Conservation (phyloP, 2,797 vertebrate genomes). For the Ctenochaetus hawaiiensis region DNA sequence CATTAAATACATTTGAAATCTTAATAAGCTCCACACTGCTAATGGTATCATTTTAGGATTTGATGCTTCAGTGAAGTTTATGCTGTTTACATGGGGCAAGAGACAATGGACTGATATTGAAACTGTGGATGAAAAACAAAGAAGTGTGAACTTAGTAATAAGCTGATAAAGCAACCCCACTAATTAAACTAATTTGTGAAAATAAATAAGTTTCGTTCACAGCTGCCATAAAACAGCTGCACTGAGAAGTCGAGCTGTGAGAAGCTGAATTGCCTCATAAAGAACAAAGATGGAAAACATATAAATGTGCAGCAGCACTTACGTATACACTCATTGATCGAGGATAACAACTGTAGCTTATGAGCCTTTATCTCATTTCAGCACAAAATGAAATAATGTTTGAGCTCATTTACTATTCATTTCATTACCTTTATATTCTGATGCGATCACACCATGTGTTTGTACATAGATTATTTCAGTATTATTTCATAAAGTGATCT, state of each 20-base stretch:
- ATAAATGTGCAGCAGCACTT: slow-evolving; percentile 1
- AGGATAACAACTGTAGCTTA: slow-evolving; percentile 15
- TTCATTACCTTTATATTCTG: background rate
- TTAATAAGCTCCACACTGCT: background rate
- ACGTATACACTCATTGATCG: background rate
- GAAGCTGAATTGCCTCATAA: slow-evolving; percentile 22
- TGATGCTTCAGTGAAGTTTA: background rate
- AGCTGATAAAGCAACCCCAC: slow-evolving; percentile 7
- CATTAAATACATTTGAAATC: background rate
- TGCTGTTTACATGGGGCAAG: background rate
- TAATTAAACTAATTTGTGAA: slow-evolving; percentile 36
- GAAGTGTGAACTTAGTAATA: slow-evolving; percentile 1
- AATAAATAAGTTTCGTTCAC: slow-evolving; percentile 17
- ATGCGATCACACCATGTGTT: background rate
- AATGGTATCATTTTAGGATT: background rate
- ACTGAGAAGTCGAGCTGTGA: slow-evolving; percentile 32
- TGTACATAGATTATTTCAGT: background rate
- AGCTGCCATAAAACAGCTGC: slow-evolving; percentile 32
- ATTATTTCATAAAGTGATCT: background rate
- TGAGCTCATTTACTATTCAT: background rate
- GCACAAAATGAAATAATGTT: background rate
- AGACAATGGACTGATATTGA: background rate
- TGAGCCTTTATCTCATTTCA: slow-evolving; percentile 18
- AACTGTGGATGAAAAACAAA: background rate
- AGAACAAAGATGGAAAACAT: background rate